A percentile compares a stretch with the other conserved stretches of the same genome.
phyloP scores from a whole-genome alignment of 2,888 invertebrate genomes.

The Sphaeridia pumilis region DNA sequence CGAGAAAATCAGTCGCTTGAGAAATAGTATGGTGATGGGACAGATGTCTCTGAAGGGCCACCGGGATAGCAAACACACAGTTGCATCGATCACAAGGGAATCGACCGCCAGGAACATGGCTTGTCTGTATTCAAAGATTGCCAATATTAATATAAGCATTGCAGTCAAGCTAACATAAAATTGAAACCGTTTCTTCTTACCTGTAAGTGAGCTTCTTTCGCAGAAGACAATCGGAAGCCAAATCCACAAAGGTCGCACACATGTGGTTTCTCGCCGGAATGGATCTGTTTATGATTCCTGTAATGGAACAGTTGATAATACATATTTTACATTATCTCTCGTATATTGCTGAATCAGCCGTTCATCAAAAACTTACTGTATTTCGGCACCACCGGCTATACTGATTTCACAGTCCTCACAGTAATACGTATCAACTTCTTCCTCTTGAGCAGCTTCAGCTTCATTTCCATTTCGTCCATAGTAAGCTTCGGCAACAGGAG shows the following conservation, averaged over 20 bases:
- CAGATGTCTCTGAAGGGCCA: constrained; percentile 8
- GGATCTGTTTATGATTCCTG: constrained; percentile 11
- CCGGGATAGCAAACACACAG: constrained; percentile 1
- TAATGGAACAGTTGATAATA: too few species aligned
- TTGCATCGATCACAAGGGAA: constrained; percentile 6
- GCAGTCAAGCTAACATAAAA: neutral
- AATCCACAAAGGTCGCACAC: constrained; percentile 7
- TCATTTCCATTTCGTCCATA: neutral
- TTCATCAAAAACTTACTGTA: too few species aligned
- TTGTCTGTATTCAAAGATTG: neutral
- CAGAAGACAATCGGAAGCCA: constrained; percentile 4
- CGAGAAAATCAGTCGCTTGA: neutral
- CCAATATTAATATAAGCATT: neutral
- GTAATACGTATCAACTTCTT: constrained; percentile 3
- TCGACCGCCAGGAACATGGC: constrained; percentile 8
- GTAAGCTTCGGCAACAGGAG: neutral
- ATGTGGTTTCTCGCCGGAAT: constrained; percentile 10
- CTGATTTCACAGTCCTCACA: too few species aligned
- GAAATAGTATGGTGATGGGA: neutral
- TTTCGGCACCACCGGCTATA: too few species aligned
- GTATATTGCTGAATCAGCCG: too few species aligned
- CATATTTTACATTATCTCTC: too few species aligned
- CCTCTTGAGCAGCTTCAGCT: neutral
- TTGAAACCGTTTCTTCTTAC: neutral
- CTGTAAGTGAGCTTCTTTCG: constrained; percentile 5